Base-by-base conservation (phyloP, 1,140 invertebrate genomes). In the Phocides pigmalion region DNA sequence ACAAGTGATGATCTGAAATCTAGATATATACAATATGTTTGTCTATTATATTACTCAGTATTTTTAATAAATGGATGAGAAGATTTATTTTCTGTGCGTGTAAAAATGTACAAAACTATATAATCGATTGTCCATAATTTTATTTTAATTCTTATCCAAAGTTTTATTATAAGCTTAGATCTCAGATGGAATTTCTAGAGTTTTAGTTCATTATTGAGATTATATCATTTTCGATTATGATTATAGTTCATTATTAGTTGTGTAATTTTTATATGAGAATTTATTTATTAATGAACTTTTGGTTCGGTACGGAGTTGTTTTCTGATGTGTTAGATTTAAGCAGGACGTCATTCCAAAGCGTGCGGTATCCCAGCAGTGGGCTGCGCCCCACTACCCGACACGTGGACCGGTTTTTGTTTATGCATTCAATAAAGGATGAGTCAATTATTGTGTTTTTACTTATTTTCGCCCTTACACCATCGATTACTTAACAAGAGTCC, bases 161-260 rank as follows among this genome's bases (percentile, higher is more conserved):
- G 88, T 90, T 90, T 83, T 87, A 84, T 81, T 85, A 74, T 90
- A 90, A 90, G 88, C 72, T 84, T 87, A 90, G 88, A 90, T 90
- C 88, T 90, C 88, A 90, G 78, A 84, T 63, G 80, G 79, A 87
- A 75, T 74, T 84, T 79, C 41, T 74, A 72, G 66, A 47, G 59
- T 49, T 68, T 67, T 63, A 61, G 46, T 61, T 61, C 58, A 61
- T 61, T 61, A 49, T 25, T 50, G 58, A 50, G 58, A 61, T 49
- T 17, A 49, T 82, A 8, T 32, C 1, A 32, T 32, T 32, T 66
- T 76, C 73, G 78, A 68, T 63, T 54, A 51, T 72, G 59, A 50
- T 71, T 66, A 67, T 73, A 50, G 59, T 78, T 77, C 62, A 74
- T 78, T 75, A 75, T 84, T 86, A 87, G 82, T 87, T 87, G 70